Evolutionary conservation across 2,113 vertebrate genomes (phyloP).

Genomic region (Psittacula cyanocephala): DNA sequence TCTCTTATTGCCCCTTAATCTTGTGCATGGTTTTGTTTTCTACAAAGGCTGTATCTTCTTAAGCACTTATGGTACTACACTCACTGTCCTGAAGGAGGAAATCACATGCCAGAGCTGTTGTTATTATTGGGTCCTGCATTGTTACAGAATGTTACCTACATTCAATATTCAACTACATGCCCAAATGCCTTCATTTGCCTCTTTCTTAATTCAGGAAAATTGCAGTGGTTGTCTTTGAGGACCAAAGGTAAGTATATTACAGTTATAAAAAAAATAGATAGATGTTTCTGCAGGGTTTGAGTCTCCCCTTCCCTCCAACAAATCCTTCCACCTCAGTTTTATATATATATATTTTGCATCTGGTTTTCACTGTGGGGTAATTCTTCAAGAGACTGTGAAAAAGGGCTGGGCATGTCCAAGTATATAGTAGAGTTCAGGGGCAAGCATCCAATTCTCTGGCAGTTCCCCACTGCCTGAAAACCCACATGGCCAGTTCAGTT

Average conservation of each 20-base stretch:
- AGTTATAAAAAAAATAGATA: neutral
- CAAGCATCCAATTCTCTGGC: accelerated
- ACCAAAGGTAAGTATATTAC: neutral
- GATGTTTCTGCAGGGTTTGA: neutral
- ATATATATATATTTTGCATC: neutral
- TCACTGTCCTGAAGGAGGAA: neutral
- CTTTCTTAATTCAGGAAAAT: neutral
- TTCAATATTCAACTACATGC: neutral
- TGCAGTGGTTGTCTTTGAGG: neutral
- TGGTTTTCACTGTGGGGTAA: neutral
- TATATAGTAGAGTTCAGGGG: neutral
- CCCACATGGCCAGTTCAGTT: neutral
- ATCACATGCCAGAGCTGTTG: neutral
- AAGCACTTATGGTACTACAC: accelerated
- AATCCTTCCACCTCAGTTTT: neutral
- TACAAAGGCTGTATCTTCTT: neutral
- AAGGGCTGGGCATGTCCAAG: accelerated
- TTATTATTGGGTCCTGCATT: neutral
- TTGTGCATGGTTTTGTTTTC: neutral
- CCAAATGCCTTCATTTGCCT: neutral
- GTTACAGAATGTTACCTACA: neutral
- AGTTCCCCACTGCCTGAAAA: neutral
- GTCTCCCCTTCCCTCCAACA: neutral
- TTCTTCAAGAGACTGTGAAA: neutral
- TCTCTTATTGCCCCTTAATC: neutral